Evolutionary conservation across 2,797 vertebrate species (phyloP).

Genomic region (Mus caroli): DNA sequence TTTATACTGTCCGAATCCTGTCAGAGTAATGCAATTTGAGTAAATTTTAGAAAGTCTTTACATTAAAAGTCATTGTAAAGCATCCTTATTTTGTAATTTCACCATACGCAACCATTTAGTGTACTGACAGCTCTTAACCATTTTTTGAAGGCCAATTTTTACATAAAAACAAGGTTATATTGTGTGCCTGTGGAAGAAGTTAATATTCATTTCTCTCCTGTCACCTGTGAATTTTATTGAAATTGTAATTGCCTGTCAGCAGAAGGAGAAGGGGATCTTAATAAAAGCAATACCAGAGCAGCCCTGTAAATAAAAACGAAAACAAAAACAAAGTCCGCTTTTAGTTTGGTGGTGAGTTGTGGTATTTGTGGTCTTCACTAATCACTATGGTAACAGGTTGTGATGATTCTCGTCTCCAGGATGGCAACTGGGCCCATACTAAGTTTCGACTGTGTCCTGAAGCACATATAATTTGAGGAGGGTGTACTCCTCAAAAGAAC

Average conservation of each 20-base stretch:
- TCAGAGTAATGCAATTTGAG: conserved; percentile 40
- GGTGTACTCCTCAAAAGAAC: neutral
- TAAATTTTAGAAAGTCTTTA: conserved; percentile 26
- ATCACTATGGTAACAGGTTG: neutral
- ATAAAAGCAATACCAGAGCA: conserved; percentile 22
- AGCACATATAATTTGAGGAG: neutral
- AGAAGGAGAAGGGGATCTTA: conserved; percentile 31
- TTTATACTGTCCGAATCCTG: neutral
- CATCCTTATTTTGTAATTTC: conserved; percentile 29
- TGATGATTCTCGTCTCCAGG: neutral
- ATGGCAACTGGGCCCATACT: neutral
- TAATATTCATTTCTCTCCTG: conserved; percentile 72
- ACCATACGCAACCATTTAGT: conserved; percentile 34
- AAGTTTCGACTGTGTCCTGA: neutral
- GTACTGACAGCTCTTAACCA: conserved; percentile 58
- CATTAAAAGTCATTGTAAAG: neutral
- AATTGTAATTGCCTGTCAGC: conserved; percentile 70
- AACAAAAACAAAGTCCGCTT: neutral
- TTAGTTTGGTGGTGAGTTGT: neutral
- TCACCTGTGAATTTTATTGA: conserved; percentile 79
- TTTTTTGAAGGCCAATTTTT: conserved; percentile 80
- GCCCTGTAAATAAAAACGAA: conserved; percentile 30
- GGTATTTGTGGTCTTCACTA: neutral
- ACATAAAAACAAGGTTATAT: conserved; percentile 77
- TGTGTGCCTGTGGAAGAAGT: conserved; percentile 69